Conservation (phyloP, 2,888 invertebrate genomes). For the Caenorhabditis sp. region DNA sequence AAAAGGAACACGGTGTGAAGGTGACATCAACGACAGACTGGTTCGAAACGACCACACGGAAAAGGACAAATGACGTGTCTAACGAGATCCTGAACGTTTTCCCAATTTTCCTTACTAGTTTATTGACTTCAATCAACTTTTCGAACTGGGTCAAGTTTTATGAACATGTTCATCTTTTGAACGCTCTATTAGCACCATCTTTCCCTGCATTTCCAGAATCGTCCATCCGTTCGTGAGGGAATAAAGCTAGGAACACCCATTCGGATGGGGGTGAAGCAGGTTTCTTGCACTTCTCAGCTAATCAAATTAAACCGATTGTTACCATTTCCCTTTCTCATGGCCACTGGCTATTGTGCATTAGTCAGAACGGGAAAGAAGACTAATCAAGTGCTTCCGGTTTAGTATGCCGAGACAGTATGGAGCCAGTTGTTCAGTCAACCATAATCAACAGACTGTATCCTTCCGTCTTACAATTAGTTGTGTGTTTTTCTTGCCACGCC, state of each 20-base stretch:
- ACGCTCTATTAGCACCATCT: neutral
- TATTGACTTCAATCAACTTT: slow-evolving; percentile 28
- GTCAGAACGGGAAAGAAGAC: slow-evolving; percentile 3
- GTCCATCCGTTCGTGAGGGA: slow-evolving; percentile 27
- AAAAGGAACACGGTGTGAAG: neutral
- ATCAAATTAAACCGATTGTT: slow-evolving; percentile 47
- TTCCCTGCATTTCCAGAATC: slow-evolving; percentile 23
- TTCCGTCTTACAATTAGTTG: too few species aligned
- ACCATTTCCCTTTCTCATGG: slow-evolving; percentile 34
- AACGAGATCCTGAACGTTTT: slow-evolving; percentile 44
- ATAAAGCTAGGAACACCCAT: slow-evolving; percentile 19
- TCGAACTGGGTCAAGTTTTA: slow-evolving; percentile 33
- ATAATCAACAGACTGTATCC: neutral
- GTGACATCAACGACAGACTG: neutral
- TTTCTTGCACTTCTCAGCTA: slow-evolving; percentile 59
- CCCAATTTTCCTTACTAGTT: slow-evolving; percentile 12
- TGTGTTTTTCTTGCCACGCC: too few species aligned
- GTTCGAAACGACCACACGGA: neutral
- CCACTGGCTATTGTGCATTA: slow-evolving; percentile 51
- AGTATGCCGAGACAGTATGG: slow-evolving; percentile 38
- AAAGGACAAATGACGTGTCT: slow-evolving; percentile 6
- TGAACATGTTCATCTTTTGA: slow-evolving; percentile 40
- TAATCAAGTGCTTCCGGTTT: too few species aligned
- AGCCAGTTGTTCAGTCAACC: slow-evolving; percentile 18
- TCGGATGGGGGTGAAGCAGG: slow-evolving; percentile 35